A percentile compares a stretch with the other conserved stretches of the same genome.
phyloP scores from a whole-genome alignment of 2,888 invertebrate genomes.

The Oscheius myriophilus region DNA sequence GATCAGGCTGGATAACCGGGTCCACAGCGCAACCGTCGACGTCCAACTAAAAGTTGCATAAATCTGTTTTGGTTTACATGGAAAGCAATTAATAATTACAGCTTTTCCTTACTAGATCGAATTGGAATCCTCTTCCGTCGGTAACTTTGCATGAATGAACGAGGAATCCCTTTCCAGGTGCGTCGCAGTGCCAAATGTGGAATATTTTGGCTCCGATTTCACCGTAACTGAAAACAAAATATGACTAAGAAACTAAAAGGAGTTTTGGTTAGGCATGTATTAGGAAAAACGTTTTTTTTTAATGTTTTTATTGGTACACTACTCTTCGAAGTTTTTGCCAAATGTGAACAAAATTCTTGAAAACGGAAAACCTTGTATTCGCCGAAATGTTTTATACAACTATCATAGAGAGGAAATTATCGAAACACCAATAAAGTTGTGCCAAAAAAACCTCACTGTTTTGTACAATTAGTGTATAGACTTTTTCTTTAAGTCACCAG shows the following conservation, averaged over 20 bases:
- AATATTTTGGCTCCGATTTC: constrained; percentile 66
- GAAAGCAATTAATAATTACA: background rate
- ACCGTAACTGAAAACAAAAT: constrained; percentile 46
- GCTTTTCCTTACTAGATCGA: constrained; percentile 55
- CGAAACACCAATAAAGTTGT: no score
- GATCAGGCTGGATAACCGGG: constrained; percentile 67
- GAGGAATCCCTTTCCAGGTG: constrained; percentile 57
- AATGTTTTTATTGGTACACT: background rate
- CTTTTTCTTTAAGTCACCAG: no score
- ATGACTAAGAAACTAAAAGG: background rate
- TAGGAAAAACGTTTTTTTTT: background rate
- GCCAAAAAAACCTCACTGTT: no score
- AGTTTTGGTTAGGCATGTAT: background rate
- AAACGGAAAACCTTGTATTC: no score
- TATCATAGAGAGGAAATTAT: no score
- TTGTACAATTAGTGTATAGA: no score
- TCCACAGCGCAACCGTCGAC: constrained; percentile 68
- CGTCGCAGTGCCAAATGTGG: constrained; percentile 68
- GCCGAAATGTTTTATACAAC: no score
- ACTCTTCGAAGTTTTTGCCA: no score
- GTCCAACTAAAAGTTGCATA: constrained; percentile 47
- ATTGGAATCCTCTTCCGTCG: constrained; percentile 62
- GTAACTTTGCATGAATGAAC: constrained; percentile 68
- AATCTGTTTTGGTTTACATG: background rate
- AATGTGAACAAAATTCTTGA: no score